Percentiles rank a stretch among this genome's conserved stretches.
Conservation (phyloP, 2,888 invertebrate genomes). For the Caenorhabditis sp. region DNA sequence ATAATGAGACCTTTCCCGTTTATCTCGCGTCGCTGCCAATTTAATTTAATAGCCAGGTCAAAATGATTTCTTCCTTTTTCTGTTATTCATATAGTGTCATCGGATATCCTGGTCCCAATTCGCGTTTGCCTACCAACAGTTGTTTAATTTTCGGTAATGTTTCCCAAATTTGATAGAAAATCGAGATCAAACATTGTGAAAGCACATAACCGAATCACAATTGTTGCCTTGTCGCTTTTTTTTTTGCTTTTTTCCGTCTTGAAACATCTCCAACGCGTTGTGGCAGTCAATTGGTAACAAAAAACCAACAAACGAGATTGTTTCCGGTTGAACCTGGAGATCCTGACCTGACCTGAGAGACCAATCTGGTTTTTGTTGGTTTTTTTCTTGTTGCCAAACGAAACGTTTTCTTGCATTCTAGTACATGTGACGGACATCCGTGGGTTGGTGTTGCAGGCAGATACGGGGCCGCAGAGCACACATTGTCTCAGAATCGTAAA, state of each 20-base stretch:
- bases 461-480: constrained; percentile 14
- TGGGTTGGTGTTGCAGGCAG: constrained; percentile 15
- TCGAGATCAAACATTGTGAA: neutral
- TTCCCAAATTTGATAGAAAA: neutral
- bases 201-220: constrained; percentile 1
- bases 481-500: constrained; percentile 15
- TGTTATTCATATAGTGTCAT: no score
- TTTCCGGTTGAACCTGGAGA: constrained; percentile 34
- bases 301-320: constrained; percentile 13
- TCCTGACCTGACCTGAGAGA: neutral
- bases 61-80: no score
- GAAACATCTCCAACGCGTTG: neutral
- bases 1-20: neutral
- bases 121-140: no score
- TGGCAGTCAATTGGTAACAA: constrained; percentile 16
- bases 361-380: neutral
- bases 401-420: constrained; percentile 30
- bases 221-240: neutral
- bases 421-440: constrained; percentile 47
- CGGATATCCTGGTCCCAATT: no score
- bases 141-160: neutral
- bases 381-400: neutral
- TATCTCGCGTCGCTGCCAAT: no score
- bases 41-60: no score
- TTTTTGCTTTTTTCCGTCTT: neutral